Conservation (phyloP, 2,797 vertebrate species). For the Trichosurus vulpecula region DNA sequence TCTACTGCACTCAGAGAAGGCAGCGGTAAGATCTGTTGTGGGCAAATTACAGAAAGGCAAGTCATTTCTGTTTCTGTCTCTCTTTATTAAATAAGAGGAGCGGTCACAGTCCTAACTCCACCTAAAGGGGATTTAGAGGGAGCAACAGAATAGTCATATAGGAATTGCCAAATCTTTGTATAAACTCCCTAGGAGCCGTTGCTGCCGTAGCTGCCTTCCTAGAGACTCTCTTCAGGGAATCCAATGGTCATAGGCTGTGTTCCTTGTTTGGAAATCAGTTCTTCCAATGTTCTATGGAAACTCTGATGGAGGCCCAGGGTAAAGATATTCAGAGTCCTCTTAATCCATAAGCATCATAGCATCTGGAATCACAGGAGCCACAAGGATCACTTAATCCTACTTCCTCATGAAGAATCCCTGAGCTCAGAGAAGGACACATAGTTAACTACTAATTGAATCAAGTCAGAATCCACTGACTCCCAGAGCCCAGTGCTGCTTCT, state of each 20-base stretch:
- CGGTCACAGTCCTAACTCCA: neutral
- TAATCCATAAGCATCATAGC: neutral
- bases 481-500: neutral
- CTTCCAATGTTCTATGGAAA: neutral
- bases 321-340: neutral
- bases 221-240: neutral
- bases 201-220: neutral
- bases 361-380: neutral
- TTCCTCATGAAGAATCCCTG: neutral
- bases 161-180: neutral
- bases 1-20: neutral
- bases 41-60: neutral
- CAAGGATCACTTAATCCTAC: neutral
- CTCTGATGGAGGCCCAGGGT: neutral
- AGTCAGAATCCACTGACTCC: neutral
- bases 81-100: neutral
- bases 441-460: neutral
- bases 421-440: conserved; percentile 27
- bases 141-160: neutral
- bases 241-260: neutral
- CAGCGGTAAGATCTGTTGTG: neutral
- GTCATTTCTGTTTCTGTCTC: neutral
- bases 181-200: neutral
- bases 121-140: no score
- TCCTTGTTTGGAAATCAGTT: neutral